These are phyloP conservation scores for Eupithecia abbreviata DNA, from an alignment of 2,888 invertebrate genomes.

Conservation along the genomic window DNA sequence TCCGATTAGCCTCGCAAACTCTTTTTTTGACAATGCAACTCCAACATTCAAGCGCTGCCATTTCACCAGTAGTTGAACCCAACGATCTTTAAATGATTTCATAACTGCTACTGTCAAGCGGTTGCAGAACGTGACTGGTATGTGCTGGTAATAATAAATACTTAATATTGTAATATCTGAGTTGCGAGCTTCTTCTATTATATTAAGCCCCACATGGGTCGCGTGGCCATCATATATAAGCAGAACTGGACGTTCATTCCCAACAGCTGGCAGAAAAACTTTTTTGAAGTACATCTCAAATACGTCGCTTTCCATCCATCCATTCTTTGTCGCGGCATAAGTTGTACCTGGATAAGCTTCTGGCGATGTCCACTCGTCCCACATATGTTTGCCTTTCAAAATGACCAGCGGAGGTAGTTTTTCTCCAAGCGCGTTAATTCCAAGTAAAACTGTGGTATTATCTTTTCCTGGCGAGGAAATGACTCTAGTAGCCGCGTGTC, in stretches of 20 bases:
- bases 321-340: no score
- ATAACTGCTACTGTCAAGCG: slow-evolving; percentile 43
- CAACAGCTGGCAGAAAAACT: slow-evolving; percentile 38
- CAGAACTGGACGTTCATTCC: slow-evolving; percentile 39
- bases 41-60: slow-evolving; percentile 45
- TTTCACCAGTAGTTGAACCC: slow-evolving; percentile 44
- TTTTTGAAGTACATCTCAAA: slow-evolving; percentile 33
- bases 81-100: slow-evolving; percentile 47
- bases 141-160: slow-evolving; percentile 44
- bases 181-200: slow-evolving; percentile 36
- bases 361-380: slow-evolving; percentile 51
- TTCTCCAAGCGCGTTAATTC: slow-evolving; percentile 32
- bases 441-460: slow-evolving; percentile 37
- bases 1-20: slow-evolving; percentile 44
- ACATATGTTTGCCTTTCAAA: slow-evolving; percentile 41
- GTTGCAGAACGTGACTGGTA: slow-evolving; percentile 45
- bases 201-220: slow-evolving; percentile 42
- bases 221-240: slow-evolving; percentile 46
- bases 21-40: slow-evolving; percentile 37
- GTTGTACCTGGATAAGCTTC: slow-evolving; percentile 11
- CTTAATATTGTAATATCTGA: slow-evolving; percentile 40
- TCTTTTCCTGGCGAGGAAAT: slow-evolving; percentile 33
- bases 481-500: slow-evolving; percentile 24
- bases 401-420: slow-evolving; percentile 32
- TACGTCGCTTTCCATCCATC: no score